Percentiles rank a stretch among this genome's conserved stretches.
Conservation (phyloP, 2,888 invertebrate species). For the Hedya salicella region DNA sequence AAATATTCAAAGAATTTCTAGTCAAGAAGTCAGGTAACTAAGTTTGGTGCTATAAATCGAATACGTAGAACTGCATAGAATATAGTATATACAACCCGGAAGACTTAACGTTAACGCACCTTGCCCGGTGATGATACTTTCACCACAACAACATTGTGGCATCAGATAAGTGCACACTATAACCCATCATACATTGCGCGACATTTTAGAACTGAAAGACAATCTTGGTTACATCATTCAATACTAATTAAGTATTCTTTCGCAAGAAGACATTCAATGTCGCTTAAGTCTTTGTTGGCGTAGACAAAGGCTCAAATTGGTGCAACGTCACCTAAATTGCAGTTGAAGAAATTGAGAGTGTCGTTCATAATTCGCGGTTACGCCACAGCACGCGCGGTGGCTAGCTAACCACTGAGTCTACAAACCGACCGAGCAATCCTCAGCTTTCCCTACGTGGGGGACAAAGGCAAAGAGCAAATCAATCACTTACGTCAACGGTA, state of each 20-base stretch:
- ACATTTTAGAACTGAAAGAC: slow-evolving; percentile 10
- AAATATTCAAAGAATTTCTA: background rate
- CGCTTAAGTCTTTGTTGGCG: background rate
- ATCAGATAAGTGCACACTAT: slow-evolving; percentile 27
- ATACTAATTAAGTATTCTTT: slow-evolving; percentile 12
- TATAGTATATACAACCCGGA: slow-evolving; percentile 19
- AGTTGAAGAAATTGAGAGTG: slow-evolving; percentile 77
- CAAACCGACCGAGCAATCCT: slow-evolving; percentile 59
- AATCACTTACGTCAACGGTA: slow-evolving; percentile 59
- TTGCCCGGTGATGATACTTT: slow-evolving; percentile 36
- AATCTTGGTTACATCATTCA: slow-evolving; percentile 18
- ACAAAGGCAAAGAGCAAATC: slow-evolving; percentile 59
- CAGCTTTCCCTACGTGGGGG: slow-evolving; percentile 69
- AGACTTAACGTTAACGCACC: slow-evolving; percentile 21
- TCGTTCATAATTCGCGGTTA: slow-evolving; percentile 64
- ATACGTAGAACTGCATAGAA: slow-evolving; percentile 7
- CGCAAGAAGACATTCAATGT: slow-evolving; percentile 4
- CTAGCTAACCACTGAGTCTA: slow-evolving; percentile 65
- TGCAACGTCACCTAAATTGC: slow-evolving; percentile 52
- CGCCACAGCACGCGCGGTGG: slow-evolving; percentile 63
- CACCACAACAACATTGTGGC: slow-evolving; percentile 24
- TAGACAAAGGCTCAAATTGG: slow-evolving; percentile 26
- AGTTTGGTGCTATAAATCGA: slow-evolving; percentile 3
- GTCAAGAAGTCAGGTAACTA: background rate
- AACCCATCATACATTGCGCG: slow-evolving; percentile 14